Evolutionary conservation across 37 sponge, comb jelly and placozoan species (phyloP), one percentile per base, ranked within the genome.

Genomic region (Mnemiopsis leidyi): DNA sequence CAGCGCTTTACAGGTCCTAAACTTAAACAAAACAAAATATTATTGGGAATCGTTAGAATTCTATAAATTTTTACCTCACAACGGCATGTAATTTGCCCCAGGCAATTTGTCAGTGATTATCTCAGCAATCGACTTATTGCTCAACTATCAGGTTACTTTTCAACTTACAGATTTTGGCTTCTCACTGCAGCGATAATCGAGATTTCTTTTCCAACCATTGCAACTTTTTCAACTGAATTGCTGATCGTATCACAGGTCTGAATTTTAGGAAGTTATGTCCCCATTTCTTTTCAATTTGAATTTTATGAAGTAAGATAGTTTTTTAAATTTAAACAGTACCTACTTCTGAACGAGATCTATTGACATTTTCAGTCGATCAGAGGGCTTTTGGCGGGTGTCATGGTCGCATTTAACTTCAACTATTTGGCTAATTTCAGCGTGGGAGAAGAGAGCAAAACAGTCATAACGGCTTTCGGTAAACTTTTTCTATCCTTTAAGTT

Each of bases 321-420:
- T n/a, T n/a, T n/a, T n/a, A n/a, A n/a, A n/a, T n/a, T n/a, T n/a
- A n/a, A n/a, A n/a, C n/a, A n/a, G n/a, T n/a, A n/a, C n/a, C n/a
- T n/a, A n/a, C n/a, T n/a, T n/a, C n/a, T n/a, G n/a, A n/a, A n/a
- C n/a, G n/a, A n/a, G n/a, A n/a, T n/a, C 61, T 13, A 48, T 48
- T 48, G 5, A 48, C 61, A 18, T 18, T 48, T 13, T 5, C 61
- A 48, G 61, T 5, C 13, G 61, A 31, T 77, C 1, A 77, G 79
- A 32, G 79, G 79, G 35, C 33, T 77, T 77, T 28, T 77, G 16
- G 79, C 79, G 9, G 79, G 79, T 3, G 32, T 77, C 2, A 77
- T 77, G 79, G 79, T 32, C 33, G 20, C 32, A 13, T 77, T 31
- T 36, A 77, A 77, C 79, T 77, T 77, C 35, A 32, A 77, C 35